phyloP scores from a whole-genome alignment of 2,888 invertebrate genomes.

The Patella caerulea region DNA sequence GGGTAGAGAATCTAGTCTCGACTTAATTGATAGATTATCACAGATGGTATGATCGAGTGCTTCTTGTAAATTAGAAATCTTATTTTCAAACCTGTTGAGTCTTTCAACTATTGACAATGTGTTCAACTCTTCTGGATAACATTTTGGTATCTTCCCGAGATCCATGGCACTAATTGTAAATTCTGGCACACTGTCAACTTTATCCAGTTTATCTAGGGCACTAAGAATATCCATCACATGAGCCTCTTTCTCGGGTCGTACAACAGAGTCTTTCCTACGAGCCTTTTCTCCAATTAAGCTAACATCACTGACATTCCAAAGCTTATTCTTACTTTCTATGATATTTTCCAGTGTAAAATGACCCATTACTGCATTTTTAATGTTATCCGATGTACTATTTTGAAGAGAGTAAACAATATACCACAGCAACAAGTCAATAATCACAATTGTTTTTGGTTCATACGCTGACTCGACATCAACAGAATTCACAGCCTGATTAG shows the following conservation, averaged over 20 bases:
- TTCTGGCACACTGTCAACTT: slow-evolving; percentile 4
- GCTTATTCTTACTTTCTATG: slow-evolving; percentile 6
- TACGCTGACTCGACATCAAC: not conserved
- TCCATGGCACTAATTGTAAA: slow-evolving; percentile 8
- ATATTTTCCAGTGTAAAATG: slow-evolving; percentile 7
- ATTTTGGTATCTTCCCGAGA: not conserved
- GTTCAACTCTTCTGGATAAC: slow-evolving; percentile 3
- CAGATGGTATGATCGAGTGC: slow-evolving; percentile 4
- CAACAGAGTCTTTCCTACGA: slow-evolving; percentile 4
- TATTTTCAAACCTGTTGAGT: slow-evolving; percentile 4
- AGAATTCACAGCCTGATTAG: not conserved
- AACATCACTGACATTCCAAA: slow-evolving; percentile 1
- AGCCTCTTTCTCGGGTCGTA: not conserved
- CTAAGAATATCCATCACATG: not conserved
- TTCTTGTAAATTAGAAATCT: not conserved
- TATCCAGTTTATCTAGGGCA: slow-evolving; percentile 5
- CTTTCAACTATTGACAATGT: slow-evolving; percentile 6
- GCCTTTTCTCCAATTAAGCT: not conserved
- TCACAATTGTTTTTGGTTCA: not conserved
- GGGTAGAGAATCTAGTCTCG: not conserved
- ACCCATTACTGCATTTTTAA: slow-evolving; percentile 10
- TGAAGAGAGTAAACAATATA: slow-evolving; percentile 6
- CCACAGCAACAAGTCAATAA: slow-evolving; percentile 1
- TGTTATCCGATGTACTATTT: slow-evolving; percentile 1
- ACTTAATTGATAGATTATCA: slow-evolving; percentile 7